Evolutionary conservation across 1,140 invertebrate genomes (phyloP).

Genomic region (Drosophila watanabei): DNA sequence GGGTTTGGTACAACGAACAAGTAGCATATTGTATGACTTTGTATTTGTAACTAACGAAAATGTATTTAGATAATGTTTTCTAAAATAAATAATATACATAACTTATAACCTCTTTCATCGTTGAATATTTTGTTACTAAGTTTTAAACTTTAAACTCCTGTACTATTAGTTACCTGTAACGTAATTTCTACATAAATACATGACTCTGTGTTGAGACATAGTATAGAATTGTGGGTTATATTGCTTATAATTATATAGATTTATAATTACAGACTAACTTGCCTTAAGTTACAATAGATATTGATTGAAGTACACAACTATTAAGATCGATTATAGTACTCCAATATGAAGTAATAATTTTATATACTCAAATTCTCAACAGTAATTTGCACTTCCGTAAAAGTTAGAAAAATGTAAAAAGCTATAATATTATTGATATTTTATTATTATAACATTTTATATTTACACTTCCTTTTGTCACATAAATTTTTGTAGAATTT

Average conservation of each 20-base stretch:
- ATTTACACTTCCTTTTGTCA: background rate
- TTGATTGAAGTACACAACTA: too few species aligned
- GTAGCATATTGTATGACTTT: background rate
- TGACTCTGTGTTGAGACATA: too few species aligned
- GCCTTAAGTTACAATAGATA: too few species aligned
- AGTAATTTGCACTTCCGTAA: too few species aligned
- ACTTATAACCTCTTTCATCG: too few species aligned
- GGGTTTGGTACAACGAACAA: slow-evolving; percentile 9
- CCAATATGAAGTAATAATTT: background rate
- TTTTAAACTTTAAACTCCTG: background rate
- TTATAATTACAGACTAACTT: too few species aligned
- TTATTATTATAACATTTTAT: background rate
- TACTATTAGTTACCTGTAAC: background rate
- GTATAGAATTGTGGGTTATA: too few species aligned
- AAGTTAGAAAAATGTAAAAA: too few species aligned
- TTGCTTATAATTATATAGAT: too few species aligned
- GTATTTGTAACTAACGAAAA: background rate
- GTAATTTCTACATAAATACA: too few species aligned
- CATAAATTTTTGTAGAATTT: background rate
- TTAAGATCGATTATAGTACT: too few species aligned
- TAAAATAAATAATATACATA: too few species aligned
- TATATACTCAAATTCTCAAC: background rate
- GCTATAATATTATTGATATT: background rate
- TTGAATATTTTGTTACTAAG: background rate
- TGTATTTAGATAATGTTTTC: background rate